Base-by-base conservation (phyloP, 2,113 vertebrate genomes). In the Pardalotus punctatus region DNA sequence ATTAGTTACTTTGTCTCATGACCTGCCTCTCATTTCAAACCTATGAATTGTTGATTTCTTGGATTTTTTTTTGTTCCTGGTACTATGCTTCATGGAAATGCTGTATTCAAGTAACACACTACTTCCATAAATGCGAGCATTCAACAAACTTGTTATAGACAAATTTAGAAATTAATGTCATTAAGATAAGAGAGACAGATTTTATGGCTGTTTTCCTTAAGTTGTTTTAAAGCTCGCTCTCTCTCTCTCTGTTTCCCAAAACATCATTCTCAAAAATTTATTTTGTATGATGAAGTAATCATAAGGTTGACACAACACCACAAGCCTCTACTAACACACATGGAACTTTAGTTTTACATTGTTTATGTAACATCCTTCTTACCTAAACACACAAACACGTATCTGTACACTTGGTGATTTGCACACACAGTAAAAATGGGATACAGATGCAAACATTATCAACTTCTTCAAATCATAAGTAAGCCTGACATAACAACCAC, bases 341-440 rank as follows among this genome's bases (percentile, higher is more conserved):
- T 0, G 0, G 11, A 78, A 42, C 15, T 27, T 19, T 33, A n/a
- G n/a, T 33, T 48, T 57, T 13, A 48, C 8, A 8, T 4, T 56
- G 11, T 53, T 54, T 67, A 45, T 22, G 5, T 16, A 43, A 53
- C 8, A 23, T 21, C 22, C 11, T 25, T 77, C 35, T 33, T 7
- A 65, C 8, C 43, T 77, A 66, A 78, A 70, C 4, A 25, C 12
- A 40, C 31, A 50, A 47, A 61, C 14, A 40, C 14, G 27, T 33
- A 31, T 24, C 54, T 60, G 36, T 17, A 57, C 33, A 19, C 5
- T 13, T 58, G 19, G 33, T 50, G 70, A 62, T 57, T 51, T 64
- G 35, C n/a, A 69, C 28, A 88, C 10, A 57, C 5, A 4, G 3
- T 57, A 76, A 66, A 94, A 88, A 66, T 12, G 5, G 19, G 48